Conservation (phyloP, 1,140 invertebrate genomes). For the Drosophila parabipectinata region DNA sequence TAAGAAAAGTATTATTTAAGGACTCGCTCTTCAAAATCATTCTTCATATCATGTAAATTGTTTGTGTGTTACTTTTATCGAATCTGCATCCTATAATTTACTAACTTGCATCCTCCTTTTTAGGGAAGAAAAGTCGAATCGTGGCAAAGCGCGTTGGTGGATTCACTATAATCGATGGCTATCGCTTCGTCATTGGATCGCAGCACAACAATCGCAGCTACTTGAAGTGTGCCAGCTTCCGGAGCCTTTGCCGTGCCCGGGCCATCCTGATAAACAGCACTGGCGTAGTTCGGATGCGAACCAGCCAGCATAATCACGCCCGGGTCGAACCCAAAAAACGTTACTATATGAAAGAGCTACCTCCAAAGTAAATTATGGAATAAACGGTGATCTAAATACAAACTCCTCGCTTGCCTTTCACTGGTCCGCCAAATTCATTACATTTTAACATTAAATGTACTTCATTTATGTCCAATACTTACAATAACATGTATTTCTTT, state of each 20-base stretch:
- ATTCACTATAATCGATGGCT: constrained; percentile 52
- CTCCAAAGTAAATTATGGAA: constrained; percentile 32
- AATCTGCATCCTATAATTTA: too few relatives aligned
- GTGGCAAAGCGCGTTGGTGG: constrained; percentile 9
- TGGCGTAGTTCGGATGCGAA: constrained; percentile 52
- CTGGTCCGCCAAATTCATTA: constrained; percentile 21
- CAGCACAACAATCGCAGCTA: constrained; percentile 67
- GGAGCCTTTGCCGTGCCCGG: constrained; percentile 66
- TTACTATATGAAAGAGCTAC: constrained; percentile 19
- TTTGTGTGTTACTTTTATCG: too few relatives aligned
- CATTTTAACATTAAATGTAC: background rate
- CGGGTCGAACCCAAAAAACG: constrained; percentile 4
- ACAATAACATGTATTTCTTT: constrained; percentile 2
- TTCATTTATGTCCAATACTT: background rate
- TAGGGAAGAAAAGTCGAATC: background rate
- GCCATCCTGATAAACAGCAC: constrained; percentile 71
- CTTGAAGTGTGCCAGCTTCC: constrained; percentile 76
- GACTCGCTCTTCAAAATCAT: too few relatives aligned
- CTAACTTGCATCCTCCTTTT: constrained; percentile 21
- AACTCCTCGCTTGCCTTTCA: constrained; percentile 62
- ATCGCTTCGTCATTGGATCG: constrained; percentile 74
- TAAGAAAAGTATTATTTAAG: background rate
- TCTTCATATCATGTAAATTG: too few relatives aligned
- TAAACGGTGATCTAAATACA: constrained; percentile 43
- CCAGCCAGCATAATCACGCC: constrained; percentile 63